Base-by-base conservation (phyloP, 2,797 vertebrate species). In the Cryptoprocta ferox region DNA sequence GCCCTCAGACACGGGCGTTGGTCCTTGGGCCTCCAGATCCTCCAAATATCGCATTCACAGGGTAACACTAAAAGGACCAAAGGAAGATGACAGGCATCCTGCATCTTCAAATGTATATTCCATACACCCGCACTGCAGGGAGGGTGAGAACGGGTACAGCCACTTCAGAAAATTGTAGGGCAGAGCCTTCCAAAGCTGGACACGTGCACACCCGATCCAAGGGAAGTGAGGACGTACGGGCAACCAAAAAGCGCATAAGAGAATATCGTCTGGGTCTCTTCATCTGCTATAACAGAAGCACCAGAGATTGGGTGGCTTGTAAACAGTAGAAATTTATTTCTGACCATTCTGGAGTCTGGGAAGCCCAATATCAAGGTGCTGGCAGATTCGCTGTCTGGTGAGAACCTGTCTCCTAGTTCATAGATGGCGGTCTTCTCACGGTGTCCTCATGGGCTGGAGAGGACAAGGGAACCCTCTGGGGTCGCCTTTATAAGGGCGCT, bases 151-250 rank as follows among this genome's bases (percentile, higher is more conserved):
- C 1, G 8, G 30, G 50, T 61, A 37, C 32, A 56, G 39, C 42
- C 35, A 65, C 28, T 75, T 75, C 11, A 48, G 86, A 63, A 68
- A 66, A 50, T 28, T 3, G 14, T 59, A 30, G 8, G 26, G 12
- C 30, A 39, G 56, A 10, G n/a, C 42, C 56, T 80, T 39, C 82
- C 71, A 45, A 39, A 53, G n/a, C 37, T 0, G 6, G 70, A 35
- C 61, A 15, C 5, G 2, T 0, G 2, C 15, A 30, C 16, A 32
- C 15, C 32, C 32, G 3, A 32, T 4, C 18, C 35, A 39, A 35
- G 61, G 61, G 3, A 91, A 66, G 50, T 6, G 24, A n/a, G 14
- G 1, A 5, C 0, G 1, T 1, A 39, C 2, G 0, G 48, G n/a
- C 65, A 35, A 56, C 16, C 19, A 19, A 30, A 12, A 56, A 42